A percentile compares a stretch with the other conserved stretches of the same genome.
Conservation (phyloP, 2,888 invertebrate species). For the Ophion costatus region DNA sequence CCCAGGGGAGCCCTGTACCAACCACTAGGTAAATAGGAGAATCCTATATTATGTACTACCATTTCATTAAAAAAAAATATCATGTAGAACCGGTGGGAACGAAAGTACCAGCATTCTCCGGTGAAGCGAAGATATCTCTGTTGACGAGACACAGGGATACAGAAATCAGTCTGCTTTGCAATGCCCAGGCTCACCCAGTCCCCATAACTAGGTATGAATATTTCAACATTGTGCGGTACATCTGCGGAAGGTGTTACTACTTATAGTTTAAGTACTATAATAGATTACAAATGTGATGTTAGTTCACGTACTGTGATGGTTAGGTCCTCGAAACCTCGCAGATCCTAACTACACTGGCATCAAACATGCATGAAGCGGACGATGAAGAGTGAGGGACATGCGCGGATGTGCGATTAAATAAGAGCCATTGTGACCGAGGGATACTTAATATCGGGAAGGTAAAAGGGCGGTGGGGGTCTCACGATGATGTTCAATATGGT, state of each 20-base stretch:
- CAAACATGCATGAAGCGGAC: conserved; percentile 3
- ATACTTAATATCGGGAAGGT: conserved; percentile 28
- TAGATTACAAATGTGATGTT: too few relatives aligned
- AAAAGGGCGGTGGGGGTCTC: neutral
- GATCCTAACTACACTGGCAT: conserved; percentile 20
- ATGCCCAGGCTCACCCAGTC: conserved; percentile 85
- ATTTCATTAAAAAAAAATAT: neutral
- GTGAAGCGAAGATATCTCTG: conserved; percentile 84
- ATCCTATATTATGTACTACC: conserved; percentile 37
- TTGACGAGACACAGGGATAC: conserved; percentile 77
- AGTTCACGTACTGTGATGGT: neutral
- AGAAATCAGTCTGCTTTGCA: conserved; percentile 83
- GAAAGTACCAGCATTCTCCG: conserved; percentile 86
- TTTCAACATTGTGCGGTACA: neutral
- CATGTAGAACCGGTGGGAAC: conserved; percentile 86
- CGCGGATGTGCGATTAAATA: conserved; percentile 43
- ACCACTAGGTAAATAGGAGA: conserved; percentile 66
- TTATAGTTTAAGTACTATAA: too few relatives aligned
- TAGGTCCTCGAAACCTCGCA: conserved; percentile 21
- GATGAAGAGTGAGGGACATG: conserved; percentile 56
- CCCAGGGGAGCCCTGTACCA: conserved; percentile 87
- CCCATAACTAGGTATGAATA: conserved; percentile 83
- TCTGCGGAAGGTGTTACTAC: too few relatives aligned
- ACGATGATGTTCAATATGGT: conserved; percentile 27
- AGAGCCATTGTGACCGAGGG: conserved; percentile 45